Conservation (phyloP, 2,113 vertebrate species). For the Colistium nudipinnis region DNA sequence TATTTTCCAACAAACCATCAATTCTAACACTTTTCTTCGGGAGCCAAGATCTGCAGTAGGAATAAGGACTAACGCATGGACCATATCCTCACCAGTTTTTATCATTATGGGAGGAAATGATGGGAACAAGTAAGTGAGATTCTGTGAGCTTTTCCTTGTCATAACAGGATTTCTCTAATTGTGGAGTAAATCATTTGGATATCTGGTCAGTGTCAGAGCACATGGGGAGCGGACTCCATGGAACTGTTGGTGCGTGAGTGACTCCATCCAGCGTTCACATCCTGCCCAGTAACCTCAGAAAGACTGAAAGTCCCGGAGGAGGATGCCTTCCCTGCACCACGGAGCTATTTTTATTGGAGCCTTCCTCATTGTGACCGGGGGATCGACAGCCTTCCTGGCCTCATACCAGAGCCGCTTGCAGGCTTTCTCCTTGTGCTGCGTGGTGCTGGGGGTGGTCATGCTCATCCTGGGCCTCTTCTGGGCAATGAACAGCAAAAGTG, state of each 20-base stretch:
- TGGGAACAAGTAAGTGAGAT: constrained; percentile 35
- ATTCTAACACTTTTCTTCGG: constrained; percentile 20
- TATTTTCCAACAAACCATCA: constrained; percentile 19
- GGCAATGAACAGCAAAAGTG: constrained; percentile 82
- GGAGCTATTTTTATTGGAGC: constrained; percentile 82
- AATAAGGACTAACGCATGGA: constrained; percentile 23
- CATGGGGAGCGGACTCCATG: constrained; percentile 38
- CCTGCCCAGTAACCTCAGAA: constrained; percentile 37
- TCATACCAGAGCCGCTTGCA: constrained; percentile 79
- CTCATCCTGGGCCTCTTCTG: constrained; percentile 84
- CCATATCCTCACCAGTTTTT: constrained; percentile 17
- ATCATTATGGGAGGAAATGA: constrained; percentile 17
- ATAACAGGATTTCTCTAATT: constrained; percentile 29
- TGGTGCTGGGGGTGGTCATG: constrained; percentile 83
- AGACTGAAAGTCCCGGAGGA: constrained; percentile 42
- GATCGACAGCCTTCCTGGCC: constrained; percentile 82
- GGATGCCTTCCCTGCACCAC: constrained; percentile 84
- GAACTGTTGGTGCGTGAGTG: constrained; percentile 43
- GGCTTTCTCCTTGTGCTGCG: constrained; percentile 84
- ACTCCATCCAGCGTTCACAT: constrained; percentile 49
- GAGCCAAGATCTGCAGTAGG: constrained; percentile 21
- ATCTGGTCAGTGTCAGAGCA: constrained; percentile 42
- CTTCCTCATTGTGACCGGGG: constrained; percentile 83
- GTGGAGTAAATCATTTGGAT: constrained; percentile 46
- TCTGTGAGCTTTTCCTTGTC: constrained; percentile 2